phyloP scores from a whole-genome alignment of 2,113 vertebrate species.

The Nesogale talazaci region DNA sequence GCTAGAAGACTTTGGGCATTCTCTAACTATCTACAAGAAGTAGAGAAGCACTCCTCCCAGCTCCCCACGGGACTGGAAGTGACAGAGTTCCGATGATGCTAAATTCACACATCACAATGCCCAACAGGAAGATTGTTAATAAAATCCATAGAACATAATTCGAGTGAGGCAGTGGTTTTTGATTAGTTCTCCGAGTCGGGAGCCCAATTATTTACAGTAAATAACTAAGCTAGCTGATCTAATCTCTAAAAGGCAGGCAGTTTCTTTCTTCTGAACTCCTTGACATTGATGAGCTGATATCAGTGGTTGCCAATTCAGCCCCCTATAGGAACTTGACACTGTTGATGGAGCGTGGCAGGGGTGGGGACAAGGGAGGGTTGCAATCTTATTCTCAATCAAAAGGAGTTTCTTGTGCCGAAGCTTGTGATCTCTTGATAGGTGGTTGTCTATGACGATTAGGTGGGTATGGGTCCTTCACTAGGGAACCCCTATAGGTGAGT shows the following conservation, averaged over 20 bases:
- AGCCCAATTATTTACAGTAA: slow-evolving; percentile 18
- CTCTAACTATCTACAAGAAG: background rate
- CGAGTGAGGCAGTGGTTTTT: background rate
- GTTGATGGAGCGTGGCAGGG: background rate
- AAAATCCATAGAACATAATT: background rate
- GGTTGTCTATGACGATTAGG: background rate
- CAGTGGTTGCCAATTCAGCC: background rate
- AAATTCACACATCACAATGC: slow-evolving; percentile 29
- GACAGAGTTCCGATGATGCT: background rate
- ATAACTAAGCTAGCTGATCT: background rate
- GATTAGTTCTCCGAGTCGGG: background rate
- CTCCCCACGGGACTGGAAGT: background rate
- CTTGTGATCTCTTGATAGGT: background rate
- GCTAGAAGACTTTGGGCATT: background rate
- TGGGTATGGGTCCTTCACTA: background rate
- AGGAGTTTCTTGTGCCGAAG: background rate
- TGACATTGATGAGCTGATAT: background rate
- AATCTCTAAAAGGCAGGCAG: background rate
- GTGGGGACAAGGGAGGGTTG: background rate
- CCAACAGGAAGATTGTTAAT: background rate
- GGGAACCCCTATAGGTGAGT: background rate
- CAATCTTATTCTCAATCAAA: background rate
- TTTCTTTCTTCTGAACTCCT: slow-evolving; percentile 9
- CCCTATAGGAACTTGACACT: background rate
- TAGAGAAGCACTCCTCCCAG: background rate